A percentile compares a stretch with the other conserved stretches of the same genome.
These are phyloP conservation scores for Frankliniella intonsa DNA, from an alignment of 2,888 invertebrate species.

Conservation along the genomic window DNA sequence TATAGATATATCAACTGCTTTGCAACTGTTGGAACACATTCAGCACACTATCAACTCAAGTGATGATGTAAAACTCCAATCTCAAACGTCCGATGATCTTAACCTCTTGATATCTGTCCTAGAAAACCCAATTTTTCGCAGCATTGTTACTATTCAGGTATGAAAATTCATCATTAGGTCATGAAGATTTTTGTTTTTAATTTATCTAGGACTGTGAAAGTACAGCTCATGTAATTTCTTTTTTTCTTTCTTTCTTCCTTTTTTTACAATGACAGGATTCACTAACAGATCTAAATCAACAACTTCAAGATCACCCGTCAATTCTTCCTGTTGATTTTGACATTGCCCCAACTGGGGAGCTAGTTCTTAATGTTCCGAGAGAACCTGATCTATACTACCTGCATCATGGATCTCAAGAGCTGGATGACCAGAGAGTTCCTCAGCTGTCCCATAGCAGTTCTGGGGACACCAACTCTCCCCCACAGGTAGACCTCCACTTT, in stretches of 20 bases:
- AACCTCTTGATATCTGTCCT: slow-evolving; percentile 45
- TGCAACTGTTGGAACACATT: slow-evolving; percentile 82
- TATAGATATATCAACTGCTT: slow-evolving; percentile 79
- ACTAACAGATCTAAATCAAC: slow-evolving; percentile 76
- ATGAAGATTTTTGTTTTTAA: not conserved
- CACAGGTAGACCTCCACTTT: slow-evolving; percentile 46
- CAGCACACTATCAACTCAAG: slow-evolving; percentile 79
- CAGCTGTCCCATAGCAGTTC: slow-evolving; percentile 57
- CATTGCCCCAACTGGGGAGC: slow-evolving; percentile 69
- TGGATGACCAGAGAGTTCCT: slow-evolving; percentile 74
- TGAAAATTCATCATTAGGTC: slow-evolving; percentile 30
- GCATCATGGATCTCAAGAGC: slow-evolving; percentile 46
- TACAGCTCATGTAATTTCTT: too few relatives aligned
- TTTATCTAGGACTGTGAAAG: not conserved
- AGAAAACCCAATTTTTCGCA: slow-evolving; percentile 86
- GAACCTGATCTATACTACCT: slow-evolving; percentile 40
- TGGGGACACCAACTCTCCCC: slow-evolving; percentile 47
- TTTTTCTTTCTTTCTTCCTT: too few relatives aligned
- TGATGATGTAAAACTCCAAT: slow-evolving; percentile 76
- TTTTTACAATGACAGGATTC: slow-evolving; percentile 65
- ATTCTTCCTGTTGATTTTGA: slow-evolving; percentile 91
- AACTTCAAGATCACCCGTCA: slow-evolving; percentile 84
- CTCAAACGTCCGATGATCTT: slow-evolving; percentile 48
- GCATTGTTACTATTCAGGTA: slow-evolving; percentile 72
- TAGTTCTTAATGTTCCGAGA: slow-evolving; percentile 61